phyloP scores from a whole-genome alignment of 2,797 vertebrate genomes.

The Xiphophorus birchmanni region DNA sequence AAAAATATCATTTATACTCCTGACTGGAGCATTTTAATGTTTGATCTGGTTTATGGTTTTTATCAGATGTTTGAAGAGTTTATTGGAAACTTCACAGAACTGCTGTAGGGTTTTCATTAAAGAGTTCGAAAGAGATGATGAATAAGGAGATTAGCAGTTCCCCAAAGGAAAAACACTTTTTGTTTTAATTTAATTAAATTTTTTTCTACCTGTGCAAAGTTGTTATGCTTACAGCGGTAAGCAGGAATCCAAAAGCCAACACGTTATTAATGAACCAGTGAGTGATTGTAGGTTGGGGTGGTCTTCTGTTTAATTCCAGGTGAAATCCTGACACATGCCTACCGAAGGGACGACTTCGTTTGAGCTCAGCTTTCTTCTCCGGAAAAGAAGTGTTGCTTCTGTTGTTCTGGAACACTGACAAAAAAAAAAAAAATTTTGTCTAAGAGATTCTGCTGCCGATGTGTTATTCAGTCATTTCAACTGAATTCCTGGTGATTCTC shows the following conservation, averaged over 20 bases:
- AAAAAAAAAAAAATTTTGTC: background rate
- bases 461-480: background rate
- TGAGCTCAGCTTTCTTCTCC: background rate
- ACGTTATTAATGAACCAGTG: background rate
- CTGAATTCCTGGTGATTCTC: background rate
- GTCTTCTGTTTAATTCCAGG: background rate
- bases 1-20: background rate
- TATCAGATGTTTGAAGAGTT: background rate
- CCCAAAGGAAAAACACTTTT: background rate
- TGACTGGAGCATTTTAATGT: conserved; percentile 1
- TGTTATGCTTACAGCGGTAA: background rate
- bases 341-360: accelerated
- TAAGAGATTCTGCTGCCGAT: background rate
- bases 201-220: background rate
- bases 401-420: background rate
- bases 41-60: background rate
- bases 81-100: background rate
- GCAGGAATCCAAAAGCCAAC: background rate
- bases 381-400: background rate
- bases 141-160: background rate
- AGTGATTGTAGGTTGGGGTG: no score
- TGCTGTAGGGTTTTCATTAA: background rate
- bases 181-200: background rate
- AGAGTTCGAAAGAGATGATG: background rate
- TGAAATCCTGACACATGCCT: background rate